Evolutionary conservation across 2,113 vertebrate species (phyloP).

Genomic region (Hipposideros armiger): DNA sequence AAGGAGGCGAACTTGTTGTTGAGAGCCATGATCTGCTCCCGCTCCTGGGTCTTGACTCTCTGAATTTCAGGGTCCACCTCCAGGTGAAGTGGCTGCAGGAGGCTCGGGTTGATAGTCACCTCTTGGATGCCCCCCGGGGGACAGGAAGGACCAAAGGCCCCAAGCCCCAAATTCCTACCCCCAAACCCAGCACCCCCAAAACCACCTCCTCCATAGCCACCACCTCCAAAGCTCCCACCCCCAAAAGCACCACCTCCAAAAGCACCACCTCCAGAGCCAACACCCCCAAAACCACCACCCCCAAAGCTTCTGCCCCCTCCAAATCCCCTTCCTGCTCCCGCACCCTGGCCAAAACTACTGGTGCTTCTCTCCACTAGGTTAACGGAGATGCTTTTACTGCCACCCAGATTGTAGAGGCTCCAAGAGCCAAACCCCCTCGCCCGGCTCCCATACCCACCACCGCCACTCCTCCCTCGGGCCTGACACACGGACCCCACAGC

Average conservation of each 20-base stretch:
- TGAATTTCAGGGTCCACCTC: slow-evolving; percentile 85
- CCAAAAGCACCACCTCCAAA: slow-evolving; percentile 36
- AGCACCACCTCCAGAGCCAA: background rate
- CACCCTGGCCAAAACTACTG: slow-evolving; percentile 59
- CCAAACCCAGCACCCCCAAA: slow-evolving; percentile 69
- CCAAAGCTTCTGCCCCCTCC: slow-evolving; percentile 7
- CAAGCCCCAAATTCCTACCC: slow-evolving; percentile 49
- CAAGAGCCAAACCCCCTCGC: slow-evolving; percentile 58
- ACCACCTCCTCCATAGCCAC: slow-evolving; percentile 45
- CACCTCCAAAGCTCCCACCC: slow-evolving; percentile 14
- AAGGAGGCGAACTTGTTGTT: slow-evolving; percentile 92
- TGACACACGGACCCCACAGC: slow-evolving; percentile 6
- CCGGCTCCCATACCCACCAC: slow-evolving; percentile 26
- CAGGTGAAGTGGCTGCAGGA: slow-evolving; percentile 78
- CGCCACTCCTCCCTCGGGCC: background rate
- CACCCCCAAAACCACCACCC: slow-evolving; percentile 8
- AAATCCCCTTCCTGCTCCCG: background rate
- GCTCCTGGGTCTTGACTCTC: slow-evolving; percentile 87
- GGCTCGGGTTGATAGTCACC: slow-evolving; percentile 80
- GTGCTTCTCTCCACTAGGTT: slow-evolving; percentile 28
- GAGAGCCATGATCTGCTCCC: slow-evolving; percentile 91
- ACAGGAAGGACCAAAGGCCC: slow-evolving; percentile 62
- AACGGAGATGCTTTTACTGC: slow-evolving; percentile 34
- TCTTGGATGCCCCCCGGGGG: slow-evolving; percentile 70
- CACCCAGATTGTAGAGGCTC: slow-evolving; percentile 53